Percentiles rank a stretch among this genome's conserved stretches.
phyloP scores from a whole-genome alignment of 2,113 vertebrate genomes.

The Orcinus orca region DNA sequence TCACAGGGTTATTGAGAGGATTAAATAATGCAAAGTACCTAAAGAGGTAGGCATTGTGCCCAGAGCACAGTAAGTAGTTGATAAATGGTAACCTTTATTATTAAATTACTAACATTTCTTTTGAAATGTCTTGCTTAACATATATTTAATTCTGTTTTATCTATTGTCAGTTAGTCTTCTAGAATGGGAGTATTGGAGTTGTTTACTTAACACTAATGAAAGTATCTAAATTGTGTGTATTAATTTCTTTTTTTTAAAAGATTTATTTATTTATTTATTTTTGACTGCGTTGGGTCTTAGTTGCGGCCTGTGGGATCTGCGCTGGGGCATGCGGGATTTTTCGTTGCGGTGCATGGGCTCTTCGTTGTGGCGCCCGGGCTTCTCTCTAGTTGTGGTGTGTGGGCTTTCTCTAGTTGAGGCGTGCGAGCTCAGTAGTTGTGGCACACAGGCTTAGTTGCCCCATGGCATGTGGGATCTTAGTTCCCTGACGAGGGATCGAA shows the following conservation, averaged over 20 bases:
- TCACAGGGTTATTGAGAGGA: not conserved
- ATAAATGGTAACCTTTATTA: not conserved
- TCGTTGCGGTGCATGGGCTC: too few relatives aligned
- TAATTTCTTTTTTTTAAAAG: not conserved
- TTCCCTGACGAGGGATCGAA: too few relatives aligned
- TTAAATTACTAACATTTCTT: not conserved
- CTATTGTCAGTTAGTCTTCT: not conserved
- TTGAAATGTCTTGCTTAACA: slow-evolving; percentile 8
- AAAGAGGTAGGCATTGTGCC: not conserved
- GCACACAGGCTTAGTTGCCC: too few relatives aligned
- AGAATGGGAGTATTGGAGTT: not conserved
- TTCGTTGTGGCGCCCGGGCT: too few relatives aligned
- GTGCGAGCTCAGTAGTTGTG: too few relatives aligned
- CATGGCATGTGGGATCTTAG: too few relatives aligned
- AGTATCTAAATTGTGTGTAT: not conserved
- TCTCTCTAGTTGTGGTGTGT: too few relatives aligned
- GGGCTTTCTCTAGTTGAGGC: too few relatives aligned
- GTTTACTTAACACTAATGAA: not conserved
- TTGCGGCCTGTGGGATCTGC: too few relatives aligned
- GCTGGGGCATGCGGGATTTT: too few relatives aligned
- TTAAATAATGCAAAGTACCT: not conserved
- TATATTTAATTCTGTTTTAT: not conserved
- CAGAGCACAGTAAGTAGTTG: not conserved
- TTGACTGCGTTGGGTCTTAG: too few relatives aligned
- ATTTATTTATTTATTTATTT: too few relatives aligned